Conservation (phyloP, 2,888 invertebrate genomes). For the Oscheius sp. region DNA sequence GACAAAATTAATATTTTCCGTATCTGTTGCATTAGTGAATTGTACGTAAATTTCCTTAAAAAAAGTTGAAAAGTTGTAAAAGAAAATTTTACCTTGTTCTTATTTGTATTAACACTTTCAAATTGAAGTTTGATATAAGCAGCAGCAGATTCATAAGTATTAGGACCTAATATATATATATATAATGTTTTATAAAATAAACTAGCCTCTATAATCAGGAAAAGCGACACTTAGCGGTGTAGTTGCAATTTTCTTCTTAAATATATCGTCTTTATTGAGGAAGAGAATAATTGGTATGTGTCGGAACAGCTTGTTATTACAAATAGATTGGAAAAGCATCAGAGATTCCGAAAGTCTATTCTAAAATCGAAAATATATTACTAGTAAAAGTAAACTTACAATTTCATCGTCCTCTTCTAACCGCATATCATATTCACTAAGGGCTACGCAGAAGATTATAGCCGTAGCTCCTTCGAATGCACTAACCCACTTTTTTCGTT, state of each 20-base stretch:
- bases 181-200: too few relatives aligned
- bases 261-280: slow-evolving; percentile 39
- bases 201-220: slow-evolving; percentile 33
- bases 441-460: slow-evolving; percentile 40
- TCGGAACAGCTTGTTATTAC: slow-evolving; percentile 32
- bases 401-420: slow-evolving; percentile 33
- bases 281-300: slow-evolving; percentile 40
- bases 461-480: slow-evolving; percentile 40
- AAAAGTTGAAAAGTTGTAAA: neutral
- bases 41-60: slow-evolving; percentile 47
- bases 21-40: slow-evolving; percentile 52
- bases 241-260: slow-evolving; percentile 34
- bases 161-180: slow-evolving; percentile 28
- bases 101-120: slow-evolving; percentile 28
- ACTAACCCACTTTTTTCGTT: slow-evolving; percentile 41
- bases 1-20: slow-evolving; percentile 51
- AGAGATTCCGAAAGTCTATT: slow-evolving; percentile 41
- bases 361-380: slow-evolving; percentile 19
- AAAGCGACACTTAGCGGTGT: slow-evolving; percentile 32
- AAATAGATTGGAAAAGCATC: slow-evolving; percentile 28
- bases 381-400: neutral
- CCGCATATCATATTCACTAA: slow-evolving; percentile 41
- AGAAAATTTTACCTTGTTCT: neutral
- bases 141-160: slow-evolving; percentile 38
- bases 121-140: slow-evolving; percentile 36